Evolutionary conservation across 1,140 invertebrate genomes (phyloP).

Genomic region (Lordiphosa collinella): DNA sequence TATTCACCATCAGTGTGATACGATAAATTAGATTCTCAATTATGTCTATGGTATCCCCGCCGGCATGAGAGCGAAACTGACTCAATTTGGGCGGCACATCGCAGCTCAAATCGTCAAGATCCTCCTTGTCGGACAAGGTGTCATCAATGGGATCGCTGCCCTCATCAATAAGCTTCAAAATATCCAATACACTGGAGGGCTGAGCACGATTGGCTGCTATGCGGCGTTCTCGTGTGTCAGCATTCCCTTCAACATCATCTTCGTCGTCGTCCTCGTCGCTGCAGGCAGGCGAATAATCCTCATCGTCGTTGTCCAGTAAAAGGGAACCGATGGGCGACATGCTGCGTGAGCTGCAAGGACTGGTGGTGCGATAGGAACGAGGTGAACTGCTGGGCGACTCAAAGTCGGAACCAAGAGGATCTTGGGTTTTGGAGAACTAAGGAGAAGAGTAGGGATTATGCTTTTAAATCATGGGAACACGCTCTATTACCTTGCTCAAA

Average conservation of each 20-base stretch:
- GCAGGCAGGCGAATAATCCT: conserved; percentile 78
- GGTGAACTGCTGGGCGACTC: conserved; percentile 75
- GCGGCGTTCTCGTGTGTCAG: conserved; percentile 41
- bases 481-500: conserved; percentile 50
- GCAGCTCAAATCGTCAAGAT: conserved; percentile 62
- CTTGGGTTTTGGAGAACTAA: conserved; percentile 63
- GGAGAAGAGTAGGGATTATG: not conserved
- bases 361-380: conserved; percentile 59
- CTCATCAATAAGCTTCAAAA: conserved; percentile 67
- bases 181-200: conserved; percentile 60
- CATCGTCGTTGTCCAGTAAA: conserved; percentile 51
- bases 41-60: conserved; percentile 66
- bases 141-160: conserved; percentile 68
- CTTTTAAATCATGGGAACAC: not conserved
- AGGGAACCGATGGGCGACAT: conserved; percentile 67
- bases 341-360: conserved; percentile 75
- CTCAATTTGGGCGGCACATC: conserved; percentile 60
- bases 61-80: conserved; percentile 41
- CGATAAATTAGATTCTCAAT: conserved; percentile 73
- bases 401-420: conserved; percentile 44
- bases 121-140: conserved; percentile 67
- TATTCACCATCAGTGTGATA: conserved; percentile 71
- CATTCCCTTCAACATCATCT: conserved; percentile 46
- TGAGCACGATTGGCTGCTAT: conserved; percentile 43
- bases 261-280: conserved; percentile 72